Base-by-base conservation (phyloP, 2,888 invertebrate genomes). In the Papilio elwesi region DNA sequence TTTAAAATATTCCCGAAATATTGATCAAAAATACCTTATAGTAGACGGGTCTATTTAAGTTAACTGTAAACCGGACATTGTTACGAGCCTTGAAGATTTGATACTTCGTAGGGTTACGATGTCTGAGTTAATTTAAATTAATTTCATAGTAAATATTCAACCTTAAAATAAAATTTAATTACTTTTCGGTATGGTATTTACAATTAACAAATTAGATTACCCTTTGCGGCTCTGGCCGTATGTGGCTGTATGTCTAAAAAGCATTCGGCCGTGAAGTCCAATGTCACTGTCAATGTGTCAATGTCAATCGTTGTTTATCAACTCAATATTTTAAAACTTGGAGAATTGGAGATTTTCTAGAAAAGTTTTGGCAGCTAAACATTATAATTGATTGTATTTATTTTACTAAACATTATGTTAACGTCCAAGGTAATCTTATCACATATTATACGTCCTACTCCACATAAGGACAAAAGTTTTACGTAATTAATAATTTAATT, bases 351-450 rank as follows among this genome's bases (percentile, higher is more conserved):
- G n/a, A 51, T 66, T 49, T 65, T 66, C 65, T 11, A 36, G 11
- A 36, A 38, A 66, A 13, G 15, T 66, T 26, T 26, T n/a, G 36
- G 13, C 0, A 12, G 5, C n/a, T 2, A 26, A 26, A 53, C 26
- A 13, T 53, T 52, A 13, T 15, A 51, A 12, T 62, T n/a, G 36
- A n/a, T 7, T 70, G 2, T 9, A 6, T 10, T 43, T 36, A 48
- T 10, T 43, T 52, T 13, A 9, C 51, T 16, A 0, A 49, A 6
- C 38, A 43, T 10, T 36, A 80, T 80, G 80, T 66, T 78, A 15
- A 73, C 76, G 49, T 78, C 79, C 5, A 78, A 80, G 78, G 80
- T 80, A 75, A 53, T 62, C 12, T 49, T 63, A 51, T 26, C 4
- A 26, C 4, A 26, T 26, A 26, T 26, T 62, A 13, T 48, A 36